Evolutionary conservation across 2,888 invertebrate genomes (phyloP).

Genomic region (Pristionchus japonicus): DNA sequence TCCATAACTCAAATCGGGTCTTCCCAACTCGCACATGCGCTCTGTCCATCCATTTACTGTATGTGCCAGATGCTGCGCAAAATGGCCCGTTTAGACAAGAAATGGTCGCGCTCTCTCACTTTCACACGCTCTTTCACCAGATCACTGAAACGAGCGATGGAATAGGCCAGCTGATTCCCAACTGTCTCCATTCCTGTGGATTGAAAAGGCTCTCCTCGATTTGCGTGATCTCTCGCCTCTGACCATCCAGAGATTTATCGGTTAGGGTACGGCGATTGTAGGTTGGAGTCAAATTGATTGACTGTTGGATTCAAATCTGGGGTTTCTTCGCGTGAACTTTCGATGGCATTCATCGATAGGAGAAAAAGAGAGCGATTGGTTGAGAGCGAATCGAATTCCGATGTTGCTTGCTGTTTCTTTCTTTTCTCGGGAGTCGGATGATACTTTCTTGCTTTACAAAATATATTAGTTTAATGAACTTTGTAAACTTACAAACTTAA

Average conservation of each 20-base stretch:
- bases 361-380: not conserved
- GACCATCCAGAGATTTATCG: not conserved
- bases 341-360: not conserved
- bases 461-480: not conserved
- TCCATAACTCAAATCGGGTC: not conserved
- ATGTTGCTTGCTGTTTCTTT: not conserved
- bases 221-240: not conserved
- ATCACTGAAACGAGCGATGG: not conserved
- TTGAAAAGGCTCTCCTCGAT: not conserved
- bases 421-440: not conserved
- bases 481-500: not conserved
- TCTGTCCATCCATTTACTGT: not conserved
- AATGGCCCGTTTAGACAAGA: conserved; percentile 8
- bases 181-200: not conserved
- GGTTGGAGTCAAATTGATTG: not conserved
- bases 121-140: no score
- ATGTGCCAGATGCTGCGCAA: not conserved
- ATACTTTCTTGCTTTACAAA: not conserved
- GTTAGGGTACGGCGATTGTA: not conserved
- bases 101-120: not conserved
- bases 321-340: not conserved
- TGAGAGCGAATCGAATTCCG: not conserved
- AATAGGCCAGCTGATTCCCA: conserved; percentile 3
- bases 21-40: not conserved
- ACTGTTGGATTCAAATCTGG: not conserved